phyloP scores from a whole-genome alignment of 1,140 invertebrate species.

The Pogonomyrmex barbatus region DNA sequence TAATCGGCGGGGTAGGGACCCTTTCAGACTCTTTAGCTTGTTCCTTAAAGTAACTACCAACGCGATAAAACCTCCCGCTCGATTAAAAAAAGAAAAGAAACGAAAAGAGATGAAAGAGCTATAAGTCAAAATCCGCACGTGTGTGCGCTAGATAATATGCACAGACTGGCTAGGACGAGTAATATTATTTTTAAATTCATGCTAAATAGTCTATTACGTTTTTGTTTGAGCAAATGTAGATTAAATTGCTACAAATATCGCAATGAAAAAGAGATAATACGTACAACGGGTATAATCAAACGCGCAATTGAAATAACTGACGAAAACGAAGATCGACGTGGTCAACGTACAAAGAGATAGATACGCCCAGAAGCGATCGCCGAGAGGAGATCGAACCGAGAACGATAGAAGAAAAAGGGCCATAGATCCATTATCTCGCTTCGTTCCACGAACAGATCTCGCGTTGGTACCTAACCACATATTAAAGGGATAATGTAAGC shows the following conservation, averaged over 20 bases:
- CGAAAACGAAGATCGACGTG: conserved; percentile 1
- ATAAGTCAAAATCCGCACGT: conserved; percentile 36
- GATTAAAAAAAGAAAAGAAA: conserved; percentile 10
- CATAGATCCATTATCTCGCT: conserved; percentile 57
- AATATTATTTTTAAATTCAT: background rate
- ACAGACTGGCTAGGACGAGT: background rate
- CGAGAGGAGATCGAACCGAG: conserved; percentile 9
- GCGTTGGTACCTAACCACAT: conserved; percentile 61
- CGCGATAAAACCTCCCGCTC: conserved; percentile 43
- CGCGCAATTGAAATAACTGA: conserved; percentile 24
- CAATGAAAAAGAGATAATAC: conserved; percentile 1
- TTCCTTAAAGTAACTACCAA: conserved; percentile 62
- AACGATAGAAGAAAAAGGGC: conserved; percentile 70
- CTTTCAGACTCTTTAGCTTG: conserved; percentile 65
- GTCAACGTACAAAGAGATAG: conserved; percentile 36
- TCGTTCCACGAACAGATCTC: conserved; percentile 63
- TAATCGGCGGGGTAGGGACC: conserved; percentile 73
- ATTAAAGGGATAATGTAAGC: conserved; percentile 75
- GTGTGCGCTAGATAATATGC: background rate
- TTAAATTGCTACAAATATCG: background rate
- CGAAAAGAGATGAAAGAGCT: background rate
- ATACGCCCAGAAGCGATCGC: conserved; percentile 51
- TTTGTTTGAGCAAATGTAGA: background rate
- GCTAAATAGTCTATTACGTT: background rate
- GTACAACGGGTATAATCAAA: background rate